Evolutionary conservation across 2,113 vertebrate genomes (phyloP).

Genomic region (Ceratotherium simum): DNA sequence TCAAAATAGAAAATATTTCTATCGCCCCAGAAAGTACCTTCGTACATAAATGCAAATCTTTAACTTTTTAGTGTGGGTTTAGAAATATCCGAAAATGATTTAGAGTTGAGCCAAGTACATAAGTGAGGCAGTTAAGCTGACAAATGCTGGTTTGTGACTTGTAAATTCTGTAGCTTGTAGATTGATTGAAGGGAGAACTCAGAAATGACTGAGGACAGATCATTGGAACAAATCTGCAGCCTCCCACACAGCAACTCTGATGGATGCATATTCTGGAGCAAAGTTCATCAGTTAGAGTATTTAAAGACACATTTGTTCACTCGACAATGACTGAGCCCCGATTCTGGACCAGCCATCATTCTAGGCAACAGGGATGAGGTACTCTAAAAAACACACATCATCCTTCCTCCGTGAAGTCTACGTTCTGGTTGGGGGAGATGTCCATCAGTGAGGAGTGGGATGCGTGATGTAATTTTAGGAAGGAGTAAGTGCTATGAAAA

Average conservation of each 20-base stretch:
- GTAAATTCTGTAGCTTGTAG: no score
- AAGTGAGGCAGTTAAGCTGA: not conserved
- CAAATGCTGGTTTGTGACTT: not conserved
- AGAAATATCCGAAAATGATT: not conserved
- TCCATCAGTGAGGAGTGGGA: not conserved
- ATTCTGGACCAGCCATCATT: not conserved
- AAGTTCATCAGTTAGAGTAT: not conserved
- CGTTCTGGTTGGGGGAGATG: not conserved
- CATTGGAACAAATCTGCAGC: not conserved
- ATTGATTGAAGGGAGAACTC: not conserved
- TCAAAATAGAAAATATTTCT: slow-evolving; percentile 30
- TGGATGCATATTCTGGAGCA: not conserved
- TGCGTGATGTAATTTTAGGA: not conserved
- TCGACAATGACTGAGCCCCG: not conserved
- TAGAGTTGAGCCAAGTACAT: not conserved
- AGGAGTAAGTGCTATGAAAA: not conserved
- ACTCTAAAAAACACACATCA: not conserved
- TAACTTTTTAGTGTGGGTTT: slow-evolving; percentile 45
- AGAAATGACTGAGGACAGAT: not conserved
- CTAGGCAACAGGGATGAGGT: not conserved
- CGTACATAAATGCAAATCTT: not conserved
- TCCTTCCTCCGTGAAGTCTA: not conserved
- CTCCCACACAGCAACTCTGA: not conserved
- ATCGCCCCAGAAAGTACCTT: not conserved
- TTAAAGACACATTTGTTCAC: not conserved